Conservation (phyloP, 2,888 invertebrate genomes). For the Protonemura montana region DNA sequence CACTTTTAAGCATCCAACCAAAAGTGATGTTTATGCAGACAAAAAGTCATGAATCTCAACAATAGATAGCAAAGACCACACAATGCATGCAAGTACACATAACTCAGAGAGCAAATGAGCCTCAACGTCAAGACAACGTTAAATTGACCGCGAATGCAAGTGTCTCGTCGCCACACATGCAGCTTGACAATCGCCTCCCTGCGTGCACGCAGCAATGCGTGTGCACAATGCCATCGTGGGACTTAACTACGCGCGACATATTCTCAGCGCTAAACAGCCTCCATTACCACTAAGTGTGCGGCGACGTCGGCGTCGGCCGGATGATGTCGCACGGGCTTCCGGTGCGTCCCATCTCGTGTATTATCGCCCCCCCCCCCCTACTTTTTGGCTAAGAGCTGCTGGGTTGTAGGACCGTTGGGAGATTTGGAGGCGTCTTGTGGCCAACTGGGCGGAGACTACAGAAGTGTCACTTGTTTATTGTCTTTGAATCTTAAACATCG, state of each 20-base stretch:
- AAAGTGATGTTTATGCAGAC: too few species aligned
- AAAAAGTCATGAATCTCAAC: not conserved
- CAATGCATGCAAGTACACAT: not conserved
- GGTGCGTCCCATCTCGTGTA: not conserved
- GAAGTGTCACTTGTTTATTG: too few species aligned
- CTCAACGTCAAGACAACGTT: not conserved
- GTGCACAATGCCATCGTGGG: not conserved
- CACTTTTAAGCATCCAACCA: too few species aligned
- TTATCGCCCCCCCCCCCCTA: not conserved
- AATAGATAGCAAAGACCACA: too few species aligned
- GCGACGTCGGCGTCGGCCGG: constrained; percentile 18
- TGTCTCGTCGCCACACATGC: not conserved
- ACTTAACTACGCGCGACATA: not conserved
- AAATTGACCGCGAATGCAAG: not conserved
- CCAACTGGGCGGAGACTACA: too few species aligned
- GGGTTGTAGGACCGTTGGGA: too few species aligned
- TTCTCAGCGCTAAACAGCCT: not conserved
- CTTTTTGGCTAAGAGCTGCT: too few species aligned
- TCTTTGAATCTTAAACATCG: too few species aligned
- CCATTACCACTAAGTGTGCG: not conserved
- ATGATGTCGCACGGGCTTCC: constrained; percentile 17
- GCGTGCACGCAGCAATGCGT: not conserved
- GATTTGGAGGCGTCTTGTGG: too few species aligned
- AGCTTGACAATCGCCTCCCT: not conserved
- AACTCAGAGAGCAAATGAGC: not conserved